Percentiles rank a stretch among this genome's conserved stretches.
Evolutionary conservation across 2,113 vertebrate genomes (phyloP).

Genomic region (Brachyistius frenatus): DNA sequence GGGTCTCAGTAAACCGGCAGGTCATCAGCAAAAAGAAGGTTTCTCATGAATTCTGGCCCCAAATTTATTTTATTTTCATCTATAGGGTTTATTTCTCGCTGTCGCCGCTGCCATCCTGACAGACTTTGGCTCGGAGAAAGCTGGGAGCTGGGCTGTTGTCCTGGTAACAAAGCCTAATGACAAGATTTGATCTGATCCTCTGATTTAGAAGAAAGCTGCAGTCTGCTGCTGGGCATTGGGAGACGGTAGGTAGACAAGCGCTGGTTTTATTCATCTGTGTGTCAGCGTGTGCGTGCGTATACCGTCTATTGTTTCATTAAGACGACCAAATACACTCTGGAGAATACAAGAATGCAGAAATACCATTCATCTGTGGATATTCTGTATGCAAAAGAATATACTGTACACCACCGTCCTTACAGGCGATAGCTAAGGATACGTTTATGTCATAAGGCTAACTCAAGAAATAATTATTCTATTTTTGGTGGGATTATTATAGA

Average conservation of each 20-base stretch:
- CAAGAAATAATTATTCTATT: no score
- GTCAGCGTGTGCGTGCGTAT: constrained; percentile 19
- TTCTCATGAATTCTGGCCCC: constrained; percentile 9
- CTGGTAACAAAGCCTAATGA: constrained; percentile 74
- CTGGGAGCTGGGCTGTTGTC: constrained; percentile 61
- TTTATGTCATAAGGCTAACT: background rate
- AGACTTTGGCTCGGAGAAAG: constrained; percentile 39
- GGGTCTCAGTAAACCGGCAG: constrained; percentile 27
- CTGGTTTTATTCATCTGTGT: constrained; percentile 35
- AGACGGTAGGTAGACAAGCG: constrained; percentile 28
- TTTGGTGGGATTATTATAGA: no score
- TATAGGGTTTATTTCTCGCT: constrained; percentile 21
- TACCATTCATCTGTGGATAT: background rate
- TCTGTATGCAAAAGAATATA: background rate
- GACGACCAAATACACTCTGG: background rate
- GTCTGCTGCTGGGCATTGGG: constrained; percentile 47
- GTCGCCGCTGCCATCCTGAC: constrained; percentile 22
- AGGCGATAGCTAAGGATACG: no score
- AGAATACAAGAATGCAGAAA: background rate
- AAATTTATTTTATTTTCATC: constrained; percentile 53
- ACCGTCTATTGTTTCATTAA: background rate
- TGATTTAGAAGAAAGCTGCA: constrained; percentile 62
- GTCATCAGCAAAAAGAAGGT: constrained; percentile 31
- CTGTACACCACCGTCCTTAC: background rate
- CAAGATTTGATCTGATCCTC: constrained; percentile 67